Base-by-base conservation (phyloP, 1,140 invertebrate genomes). In the Coenobita brevimanus region DNA sequence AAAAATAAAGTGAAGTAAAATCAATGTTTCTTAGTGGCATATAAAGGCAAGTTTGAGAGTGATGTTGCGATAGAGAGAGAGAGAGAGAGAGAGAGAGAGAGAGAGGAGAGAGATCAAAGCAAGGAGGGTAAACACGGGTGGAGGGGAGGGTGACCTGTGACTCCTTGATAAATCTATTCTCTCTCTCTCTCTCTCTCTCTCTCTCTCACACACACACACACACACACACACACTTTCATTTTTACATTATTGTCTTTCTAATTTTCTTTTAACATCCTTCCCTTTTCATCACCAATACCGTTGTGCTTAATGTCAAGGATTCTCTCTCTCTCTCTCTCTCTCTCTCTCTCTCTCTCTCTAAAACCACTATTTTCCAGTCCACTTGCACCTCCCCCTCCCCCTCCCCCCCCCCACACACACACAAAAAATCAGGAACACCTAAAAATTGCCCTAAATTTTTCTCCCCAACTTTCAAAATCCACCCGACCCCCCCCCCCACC, bases 111-210 rank as follows among this genome's bases (percentile, higher is more conserved):
- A 41, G 43, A 50, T 24, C 33, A 78, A 41, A 46, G 46, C n/a
- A 41, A 78, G 75, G 30, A n/a, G 43, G 46, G 43, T 43, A 78
- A 50, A 78, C 21, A 78, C 15, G 43, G 50, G 38, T 33, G 24
- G 73, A 76, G 76, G 43, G 67, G 36, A 10, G 83, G 21, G n/a
- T 79, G 71, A 86, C 83, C 83, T 85, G 83, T 86, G 83, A 60
- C 73, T 86, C 73, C 3, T 21, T 64, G 83, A 86, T 86, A 86
- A 78, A 21, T 24, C 54, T 43, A 4, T n/a, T 60, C 79, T 8
- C 79, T 67, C 38, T 10, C 36, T 60, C 43, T 24, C 30, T 69
- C 82, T 41, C 71, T 57, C 17, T 41, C 43, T 69, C 38, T 27
- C 79, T 36, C 67, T 54, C 54, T 38, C 64, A 27, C 50, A 57